A percentile compares a stretch with the other conserved stretches of the same genome.
Conservation (phyloP, 2,797 vertebrate species). For the Picus viridis region DNA sequence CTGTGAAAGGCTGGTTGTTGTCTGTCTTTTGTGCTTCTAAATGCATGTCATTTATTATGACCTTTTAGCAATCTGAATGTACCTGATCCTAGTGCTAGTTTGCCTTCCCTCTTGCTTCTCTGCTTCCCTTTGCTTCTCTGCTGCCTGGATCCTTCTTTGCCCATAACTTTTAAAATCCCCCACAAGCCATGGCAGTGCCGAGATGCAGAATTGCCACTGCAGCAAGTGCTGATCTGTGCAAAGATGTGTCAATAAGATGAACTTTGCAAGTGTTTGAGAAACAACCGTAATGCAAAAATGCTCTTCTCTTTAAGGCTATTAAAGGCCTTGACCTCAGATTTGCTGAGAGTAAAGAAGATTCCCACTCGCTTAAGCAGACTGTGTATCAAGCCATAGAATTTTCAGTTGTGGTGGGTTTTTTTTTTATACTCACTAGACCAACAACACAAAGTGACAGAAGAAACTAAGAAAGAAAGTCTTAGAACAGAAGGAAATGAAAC, state of each 20-base stretch:
- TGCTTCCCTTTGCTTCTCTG: background rate
- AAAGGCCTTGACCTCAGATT: background rate
- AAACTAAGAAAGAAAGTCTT: constrained; percentile 7
- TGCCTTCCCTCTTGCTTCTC: background rate
- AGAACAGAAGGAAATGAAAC: constrained; percentile 53
- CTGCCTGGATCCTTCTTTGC: background rate
- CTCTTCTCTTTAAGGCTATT: background rate
- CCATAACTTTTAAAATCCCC: background rate
- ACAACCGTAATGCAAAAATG: background rate
- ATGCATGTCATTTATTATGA: background rate
- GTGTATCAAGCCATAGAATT: background rate
- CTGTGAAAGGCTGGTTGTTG: background rate
- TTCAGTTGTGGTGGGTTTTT: accelerated
- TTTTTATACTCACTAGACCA: background rate
- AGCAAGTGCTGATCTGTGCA: background rate
- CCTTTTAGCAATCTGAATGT: background rate
- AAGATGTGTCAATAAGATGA: constrained; percentile 12
- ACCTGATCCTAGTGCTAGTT: background rate
- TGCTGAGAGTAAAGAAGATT: constrained; percentile 20
- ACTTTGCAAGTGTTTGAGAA: background rate
- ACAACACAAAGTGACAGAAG: background rate
- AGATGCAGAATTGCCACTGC: background rate
- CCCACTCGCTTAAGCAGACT: background rate
- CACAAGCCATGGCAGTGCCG: background rate
- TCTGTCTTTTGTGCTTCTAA: background rate